These are phyloP conservation scores for Eulemur albifrons DNA, from an alignment of 2,797 vertebrate genomes.

Conservation along the genomic window DNA sequence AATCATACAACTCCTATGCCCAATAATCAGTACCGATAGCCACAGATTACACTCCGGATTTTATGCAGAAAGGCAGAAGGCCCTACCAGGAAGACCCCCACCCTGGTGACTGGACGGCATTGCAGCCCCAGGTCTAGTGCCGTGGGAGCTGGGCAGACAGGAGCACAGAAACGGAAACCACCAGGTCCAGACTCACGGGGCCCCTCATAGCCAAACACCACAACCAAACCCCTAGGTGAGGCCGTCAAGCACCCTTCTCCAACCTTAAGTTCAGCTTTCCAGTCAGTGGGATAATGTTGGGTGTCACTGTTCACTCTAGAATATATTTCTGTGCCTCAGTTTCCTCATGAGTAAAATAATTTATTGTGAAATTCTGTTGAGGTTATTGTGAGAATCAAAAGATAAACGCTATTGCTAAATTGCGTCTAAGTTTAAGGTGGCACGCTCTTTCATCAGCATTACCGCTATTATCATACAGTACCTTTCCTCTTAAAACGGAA, in stretches of 20 bases:
- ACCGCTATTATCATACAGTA: not conserved
- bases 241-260: not conserved
- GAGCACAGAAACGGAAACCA: not conserved
- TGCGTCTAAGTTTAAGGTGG: not conserved
- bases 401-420: not conserved
- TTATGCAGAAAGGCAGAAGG: not conserved
- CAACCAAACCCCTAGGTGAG: not conserved
- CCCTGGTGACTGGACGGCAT: not conserved
- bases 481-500: not conserved
- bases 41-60: not conserved
- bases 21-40: not conserved
- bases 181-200: not conserved
- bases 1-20: not conserved
- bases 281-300: not conserved
- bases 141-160: not conserved
- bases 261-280: not conserved
- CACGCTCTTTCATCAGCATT: not conserved
- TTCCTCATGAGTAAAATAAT: not conserved
- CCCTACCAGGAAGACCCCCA: not conserved
- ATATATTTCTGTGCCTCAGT: not conserved
- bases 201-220: not conserved
- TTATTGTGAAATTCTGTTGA: not conserved
- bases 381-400: constrained; percentile 6
- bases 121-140: not conserved
- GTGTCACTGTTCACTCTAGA: not conserved